Evolutionary conservation across 2,797 vertebrate genomes (phyloP).

Genomic region (Enteromius fasciolatus): DNA sequence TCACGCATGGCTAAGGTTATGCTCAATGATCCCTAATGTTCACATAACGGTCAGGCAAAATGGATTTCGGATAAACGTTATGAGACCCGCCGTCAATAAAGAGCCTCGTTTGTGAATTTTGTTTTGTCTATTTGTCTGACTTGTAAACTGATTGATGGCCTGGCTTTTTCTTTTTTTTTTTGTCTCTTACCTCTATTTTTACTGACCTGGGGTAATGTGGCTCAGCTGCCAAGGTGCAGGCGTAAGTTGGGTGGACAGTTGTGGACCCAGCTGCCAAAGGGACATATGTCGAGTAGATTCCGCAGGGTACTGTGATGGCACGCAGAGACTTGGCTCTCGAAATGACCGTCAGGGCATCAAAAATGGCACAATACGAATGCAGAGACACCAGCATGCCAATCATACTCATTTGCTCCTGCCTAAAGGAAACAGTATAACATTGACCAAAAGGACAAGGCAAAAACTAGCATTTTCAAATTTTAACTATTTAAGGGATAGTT

Average conservation of each 20-base stretch:
- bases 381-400: slow-evolving; percentile 34
- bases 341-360: slow-evolving; percentile 47
- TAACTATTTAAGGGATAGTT: neutral
- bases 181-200: slow-evolving; percentile 26
- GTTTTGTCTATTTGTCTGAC: slow-evolving; percentile 56
- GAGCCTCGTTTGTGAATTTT: slow-evolving; percentile 62
- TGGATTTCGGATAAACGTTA: slow-evolving; percentile 65
- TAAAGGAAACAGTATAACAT: slow-evolving; percentile 24
- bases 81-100: slow-evolving; percentile 58
- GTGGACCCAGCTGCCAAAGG: slow-evolving; percentile 58
- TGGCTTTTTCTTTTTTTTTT: slow-evolving; percentile 36
- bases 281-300: slow-evolving; percentile 59
- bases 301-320: slow-evolving; percentile 51
- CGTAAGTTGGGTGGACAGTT: slow-evolving; percentile 49
- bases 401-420: slow-evolving; percentile 39
- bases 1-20: slow-evolving; percentile 54
- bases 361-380: slow-evolving; percentile 42
- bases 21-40: slow-evolving; percentile 64
- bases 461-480: slow-evolving; percentile 28
- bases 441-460: neutral
- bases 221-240: slow-evolving; percentile 47
- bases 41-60: slow-evolving; percentile 61
- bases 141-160: slow-evolving; percentile 37
- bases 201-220: slow-evolving; percentile 41
- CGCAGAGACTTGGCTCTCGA: slow-evolving; percentile 31